Evolutionary conservation across 2,113 vertebrate species (phyloP), one percentile per base, ranked within the genome.

Genomic region (Centropristis striata): DNA sequence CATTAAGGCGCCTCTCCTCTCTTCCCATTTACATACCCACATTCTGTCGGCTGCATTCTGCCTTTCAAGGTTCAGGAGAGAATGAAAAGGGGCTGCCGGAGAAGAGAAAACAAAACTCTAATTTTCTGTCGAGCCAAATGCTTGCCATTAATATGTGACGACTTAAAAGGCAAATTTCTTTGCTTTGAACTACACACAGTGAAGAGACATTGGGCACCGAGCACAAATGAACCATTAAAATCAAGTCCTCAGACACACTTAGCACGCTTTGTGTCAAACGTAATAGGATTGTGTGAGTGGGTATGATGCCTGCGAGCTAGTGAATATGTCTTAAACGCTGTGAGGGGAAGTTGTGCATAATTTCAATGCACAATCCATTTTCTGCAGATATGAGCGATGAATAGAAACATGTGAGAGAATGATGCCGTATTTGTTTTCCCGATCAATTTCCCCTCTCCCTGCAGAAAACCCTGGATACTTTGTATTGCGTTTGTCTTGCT

Each of bases 381-480:
- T 61, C 64, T 59, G 72, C 57, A 84, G 68, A 81, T 67, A 79
- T 70, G 46, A 50, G n/a, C 72, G 58, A 83, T 67, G 75, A 85
- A 65, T 44, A 70, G 63, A 83, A 63, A 49, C 39, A 75, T n/a
- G 36, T 27, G 7, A 21, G 27, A 74, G 57, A 83, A 67, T 59
- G 44, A 64, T 59, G 44, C 25, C 42, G 44, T 44, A 44, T 78
- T 84, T 78, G 71, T 87, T 83, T 86, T 72, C n/a, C 50, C 21
- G 51, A 89, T 87, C 83, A 79, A 72, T 84, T 80, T 84, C 32
- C n/a, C 63, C 54, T 39, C 76, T 57, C 42, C 63, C 74, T 49
- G 81, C 61, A 84, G 67, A 86, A 81, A 75, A 25, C 77, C 64
- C 46, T n/a, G 16, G 51, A 60, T 78, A 63, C 54, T 76, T 60